Conservation (phyloP, 2,888 invertebrate genomes). For the Calephelis perditalis region DNA sequence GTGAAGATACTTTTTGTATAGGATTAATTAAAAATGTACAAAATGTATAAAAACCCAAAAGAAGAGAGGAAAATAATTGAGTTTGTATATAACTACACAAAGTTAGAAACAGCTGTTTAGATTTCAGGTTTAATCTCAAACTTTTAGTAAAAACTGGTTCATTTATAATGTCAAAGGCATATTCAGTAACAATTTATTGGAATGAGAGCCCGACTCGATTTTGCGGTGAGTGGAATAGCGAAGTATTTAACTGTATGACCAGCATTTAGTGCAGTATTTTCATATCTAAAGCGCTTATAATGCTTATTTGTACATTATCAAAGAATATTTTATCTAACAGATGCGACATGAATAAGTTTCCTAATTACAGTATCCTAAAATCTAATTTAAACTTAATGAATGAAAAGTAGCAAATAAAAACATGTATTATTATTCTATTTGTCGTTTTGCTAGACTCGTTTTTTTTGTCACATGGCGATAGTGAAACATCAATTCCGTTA, state of each 20-base stretch:
- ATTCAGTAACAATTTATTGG: conserved; percentile 11
- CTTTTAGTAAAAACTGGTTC: background rate
- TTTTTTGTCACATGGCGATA: no score
- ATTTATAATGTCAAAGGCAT: conserved; percentile 15
- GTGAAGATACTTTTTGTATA: no score
- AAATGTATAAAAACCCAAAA: no score
- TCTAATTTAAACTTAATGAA: no score
- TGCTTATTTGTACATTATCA: conserved; percentile 11
- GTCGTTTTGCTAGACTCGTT: no score
- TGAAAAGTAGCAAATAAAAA: no score
- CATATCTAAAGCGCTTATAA: conserved; percentile 13
- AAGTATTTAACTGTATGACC: conserved; percentile 11
- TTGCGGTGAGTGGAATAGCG: conserved; percentile 5
- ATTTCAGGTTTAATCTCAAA: background rate
- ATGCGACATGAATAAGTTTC: background rate
- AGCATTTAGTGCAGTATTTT: conserved; percentile 19
- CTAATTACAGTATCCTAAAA: no score
- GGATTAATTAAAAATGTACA: no score
- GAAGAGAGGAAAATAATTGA: no score
- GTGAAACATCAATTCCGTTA: no score
- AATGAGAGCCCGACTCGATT: conserved; percentile 4
- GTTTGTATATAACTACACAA: no score
- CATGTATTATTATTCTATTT: no score
- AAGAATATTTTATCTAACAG: background rate
- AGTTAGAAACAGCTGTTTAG: background rate